These are phyloP conservation scores for Geotrupes spiniger DNA, from an alignment of 2,888 invertebrate species.

Conservation along the genomic window DNA sequence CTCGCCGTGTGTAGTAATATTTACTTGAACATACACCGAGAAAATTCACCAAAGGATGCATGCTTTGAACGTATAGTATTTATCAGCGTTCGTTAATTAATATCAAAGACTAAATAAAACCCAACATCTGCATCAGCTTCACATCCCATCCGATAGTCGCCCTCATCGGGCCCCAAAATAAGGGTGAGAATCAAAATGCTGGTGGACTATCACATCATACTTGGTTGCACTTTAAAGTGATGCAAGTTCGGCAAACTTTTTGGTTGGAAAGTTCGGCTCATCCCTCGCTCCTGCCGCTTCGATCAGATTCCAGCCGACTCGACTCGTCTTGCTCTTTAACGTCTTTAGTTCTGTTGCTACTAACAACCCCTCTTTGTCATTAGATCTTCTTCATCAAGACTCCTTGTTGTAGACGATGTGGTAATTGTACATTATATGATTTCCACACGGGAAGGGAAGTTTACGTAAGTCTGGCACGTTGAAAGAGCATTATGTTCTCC, in stretches of 20 bases:
- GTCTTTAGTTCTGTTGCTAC: slow-evolving; percentile 33
- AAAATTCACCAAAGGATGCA: no score
- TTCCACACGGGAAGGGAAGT: slow-evolving; percentile 1
- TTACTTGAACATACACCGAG: no score
- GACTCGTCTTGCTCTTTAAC: slow-evolving; percentile 30
- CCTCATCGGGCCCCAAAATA: not conserved
- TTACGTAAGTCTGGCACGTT: not conserved
- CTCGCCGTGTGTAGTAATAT: no score
- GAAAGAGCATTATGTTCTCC: no score
- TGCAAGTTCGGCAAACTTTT: slow-evolving; percentile 34
- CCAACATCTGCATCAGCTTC: slow-evolving; percentile 22
- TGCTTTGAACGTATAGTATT: slow-evolving; percentile 11
- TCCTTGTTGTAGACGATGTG: slow-evolving; percentile 26
- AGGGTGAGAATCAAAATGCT: slow-evolving; percentile 1
- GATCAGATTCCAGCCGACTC: slow-evolving; percentile 24
- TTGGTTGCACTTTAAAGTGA: slow-evolving; percentile 39
- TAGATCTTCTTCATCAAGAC: slow-evolving; percentile 32
- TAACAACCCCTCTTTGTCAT: slow-evolving; percentile 36
- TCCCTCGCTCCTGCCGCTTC: slow-evolving; percentile 22
- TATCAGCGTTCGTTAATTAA: slow-evolving; percentile 27
- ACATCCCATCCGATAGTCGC: slow-evolving; percentile 15
- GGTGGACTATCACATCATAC: slow-evolving; percentile 35
- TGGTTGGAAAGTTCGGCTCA: slow-evolving; percentile 15
- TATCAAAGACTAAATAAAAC: slow-evolving; percentile 27
- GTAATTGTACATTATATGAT: slow-evolving; percentile 21